A percentile compares a stretch with the other conserved stretches of the same genome.
Conservation (phyloP, 2,888 invertebrate species). For the Tetheella fluctuosa region DNA sequence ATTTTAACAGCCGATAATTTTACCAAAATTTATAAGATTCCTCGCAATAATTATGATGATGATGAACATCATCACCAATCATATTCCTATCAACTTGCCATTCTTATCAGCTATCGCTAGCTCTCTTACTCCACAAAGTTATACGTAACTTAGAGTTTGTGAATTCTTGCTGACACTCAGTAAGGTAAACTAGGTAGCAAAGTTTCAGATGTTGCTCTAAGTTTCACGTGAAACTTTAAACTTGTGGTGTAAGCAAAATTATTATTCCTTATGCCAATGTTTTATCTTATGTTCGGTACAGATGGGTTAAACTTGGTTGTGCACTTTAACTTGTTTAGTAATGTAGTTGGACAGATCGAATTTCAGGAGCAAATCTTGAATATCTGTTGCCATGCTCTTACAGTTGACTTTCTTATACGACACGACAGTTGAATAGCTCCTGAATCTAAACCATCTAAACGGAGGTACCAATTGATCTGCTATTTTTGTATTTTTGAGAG, state of each 20-base stretch:
- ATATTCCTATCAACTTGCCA: background rate
- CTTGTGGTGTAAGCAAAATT: constrained; percentile 22
- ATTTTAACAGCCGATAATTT: too few relatives aligned
- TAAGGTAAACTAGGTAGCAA: constrained; percentile 14
- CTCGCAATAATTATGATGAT: too few relatives aligned
- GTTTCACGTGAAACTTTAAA: constrained; percentile 23
- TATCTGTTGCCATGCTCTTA: too few relatives aligned
- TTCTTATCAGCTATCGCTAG: background rate
- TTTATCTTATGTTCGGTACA: background rate
- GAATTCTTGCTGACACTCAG: constrained; percentile 24
- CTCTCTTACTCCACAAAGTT: background rate
- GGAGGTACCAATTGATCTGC: too few relatives aligned
- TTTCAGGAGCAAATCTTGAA: too few relatives aligned
- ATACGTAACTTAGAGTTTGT: constrained; percentile 19
- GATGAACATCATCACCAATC: background rate
- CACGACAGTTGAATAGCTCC: too few relatives aligned
- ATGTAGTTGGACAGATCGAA: background rate
- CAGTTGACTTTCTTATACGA: too few relatives aligned
- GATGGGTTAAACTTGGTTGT: background rate
- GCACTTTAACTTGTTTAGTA: background rate
- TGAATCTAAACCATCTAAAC: too few relatives aligned
- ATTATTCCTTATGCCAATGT: constrained; percentile 15
- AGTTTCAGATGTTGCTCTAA: constrained; percentile 25
- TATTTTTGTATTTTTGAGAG: too few relatives aligned
- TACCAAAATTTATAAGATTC: too few relatives aligned